Evolutionary conservation across 2,113 vertebrate genomes (phyloP), one percentile per base, ranked within the genome.

Genomic region (Tachycineta bicolor): DNA sequence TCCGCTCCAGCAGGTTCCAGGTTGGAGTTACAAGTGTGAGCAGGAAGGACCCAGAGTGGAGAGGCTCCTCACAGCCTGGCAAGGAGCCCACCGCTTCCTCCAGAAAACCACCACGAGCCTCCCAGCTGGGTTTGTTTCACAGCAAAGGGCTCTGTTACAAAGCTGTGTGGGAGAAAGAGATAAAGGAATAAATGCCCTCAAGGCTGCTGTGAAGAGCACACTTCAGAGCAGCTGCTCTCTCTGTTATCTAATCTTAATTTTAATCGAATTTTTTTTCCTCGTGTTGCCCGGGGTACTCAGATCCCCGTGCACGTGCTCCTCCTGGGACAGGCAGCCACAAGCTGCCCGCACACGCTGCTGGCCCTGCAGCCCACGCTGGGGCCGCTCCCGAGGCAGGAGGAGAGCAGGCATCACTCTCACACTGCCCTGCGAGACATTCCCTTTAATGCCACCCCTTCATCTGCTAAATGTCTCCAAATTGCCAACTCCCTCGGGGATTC

Each of bases 211-310:
- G 65, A 92, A 91, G 91, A 75, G 52, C 76, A 53, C 87, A 19
- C 91, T 96, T 94, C 70, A 65, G 77, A 96, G 87, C 94, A 95
- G 95, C 93, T 94, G 94, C 58, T 89, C 44, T 49, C 59, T 39
- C 75, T 63, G 49, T 86, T 95, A 95, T 95, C 95, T 95, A 84
- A 97, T 93, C 93, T 94, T 73, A 26, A 75, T 87, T 94, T 89
- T 81, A 95, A 93, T 89, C 46, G 74, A 81, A 62, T 31, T 52
- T 88, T 91, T 62, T 28, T 13, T 28, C 37, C 65, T 23, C 17
- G 29, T 25, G 55, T 76, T 82, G 83, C 93, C 91, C 0, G 9
- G 13, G 69, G 90, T 90, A 18, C 56, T 34, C 2, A 2, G 34
- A 69, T 90, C 76, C 60, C 44, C n/a, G 41, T 10, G 34, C 7